Base-by-base conservation (phyloP, 2,888 invertebrate species). In the Diabrotica balteata region DNA sequence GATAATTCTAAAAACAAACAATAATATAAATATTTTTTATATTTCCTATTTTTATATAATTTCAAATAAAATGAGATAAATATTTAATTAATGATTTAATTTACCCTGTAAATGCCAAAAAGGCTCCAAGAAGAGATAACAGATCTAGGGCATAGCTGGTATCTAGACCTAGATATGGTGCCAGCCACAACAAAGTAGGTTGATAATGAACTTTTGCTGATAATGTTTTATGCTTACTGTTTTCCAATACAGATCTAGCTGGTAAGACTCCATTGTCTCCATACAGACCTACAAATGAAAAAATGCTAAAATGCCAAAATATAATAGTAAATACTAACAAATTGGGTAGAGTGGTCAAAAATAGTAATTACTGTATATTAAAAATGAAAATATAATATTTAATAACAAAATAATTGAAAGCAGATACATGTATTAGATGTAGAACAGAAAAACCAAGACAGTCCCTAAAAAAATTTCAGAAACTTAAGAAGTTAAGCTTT, bases 231-330 rank as follows among this genome's bases (percentile, higher is more conserved):
- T 86, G 84, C 73, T 82, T 84, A 73, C 81, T 83, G 67, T 84
- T 84, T 73, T 85, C 84, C 72, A 85, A 75, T 9, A 84, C 77
- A 4, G 84, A 79, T 68, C 81, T 82, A 43, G 90, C 91, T 61
- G 93, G 93, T 68, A 91, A 79, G 63, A 93, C 85, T 59, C 93
- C 93, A 87, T 91, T 90, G 78, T 90, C 90, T 5, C 93, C 92
- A 83, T 91, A 93, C 32, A 93, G 83, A 68, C 93, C 93, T 92
- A 78, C 9, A 45, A 67, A 65, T 44, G 11, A 22, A 51, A 59
- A 57, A 61, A 59, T 22, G 17, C 44, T 17, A 17, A 17, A 17
- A 17, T 17, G 17, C 17, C 17, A 17, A 17, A 17, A 17, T 17
- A 17, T 17, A 17, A 17, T 17, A 17, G 17, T 17, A 17, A 17